Conservation (phyloP, 2,888 invertebrate genomes). For the Hirtodrosophila histrioides region DNA sequence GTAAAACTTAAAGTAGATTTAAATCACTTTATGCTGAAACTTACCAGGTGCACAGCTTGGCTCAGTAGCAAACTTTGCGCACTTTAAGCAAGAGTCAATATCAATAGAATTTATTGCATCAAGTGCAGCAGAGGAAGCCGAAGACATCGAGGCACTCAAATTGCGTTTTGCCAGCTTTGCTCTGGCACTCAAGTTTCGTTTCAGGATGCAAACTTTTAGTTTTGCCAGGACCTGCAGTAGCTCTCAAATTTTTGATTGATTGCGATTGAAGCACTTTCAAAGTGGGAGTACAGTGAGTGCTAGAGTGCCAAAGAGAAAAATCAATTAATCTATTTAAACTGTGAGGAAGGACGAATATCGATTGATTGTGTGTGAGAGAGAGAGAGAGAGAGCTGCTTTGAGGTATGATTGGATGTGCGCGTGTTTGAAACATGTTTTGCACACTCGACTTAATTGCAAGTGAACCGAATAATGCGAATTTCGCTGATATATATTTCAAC, state of each 20-base stretch:
- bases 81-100: constrained; percentile 41
- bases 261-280: constrained; percentile 39
- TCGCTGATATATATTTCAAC: constrained; percentile 19
- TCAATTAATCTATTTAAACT: constrained; percentile 50
- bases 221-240: constrained; percentile 22
- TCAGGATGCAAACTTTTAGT: constrained; percentile 44
- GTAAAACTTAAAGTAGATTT: constrained; percentile 24
- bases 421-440: constrained; percentile 3
- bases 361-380: too few relatives aligned
- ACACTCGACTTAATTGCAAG: constrained; percentile 54
- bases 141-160: constrained; percentile 42
- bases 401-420: background rate
- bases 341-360: background rate
- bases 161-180: constrained; percentile 42
- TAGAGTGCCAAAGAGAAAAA: constrained; percentile 25
- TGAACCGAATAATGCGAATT: constrained; percentile 39
- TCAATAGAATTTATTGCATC: constrained; percentile 54
- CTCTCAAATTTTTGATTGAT: constrained; percentile 57
- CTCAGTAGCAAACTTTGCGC: constrained; percentile 24
- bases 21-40: background rate
- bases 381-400: background rate
- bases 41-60: constrained; percentile 52
- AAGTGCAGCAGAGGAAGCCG: constrained; percentile 22
- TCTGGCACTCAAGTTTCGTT: constrained; percentile 8
- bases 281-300: background rate